Evolutionary conservation across 2,797 vertebrate species (phyloP), one percentile per base, ranked within the genome.

Genomic region (Sebastes oblongus): DNA sequence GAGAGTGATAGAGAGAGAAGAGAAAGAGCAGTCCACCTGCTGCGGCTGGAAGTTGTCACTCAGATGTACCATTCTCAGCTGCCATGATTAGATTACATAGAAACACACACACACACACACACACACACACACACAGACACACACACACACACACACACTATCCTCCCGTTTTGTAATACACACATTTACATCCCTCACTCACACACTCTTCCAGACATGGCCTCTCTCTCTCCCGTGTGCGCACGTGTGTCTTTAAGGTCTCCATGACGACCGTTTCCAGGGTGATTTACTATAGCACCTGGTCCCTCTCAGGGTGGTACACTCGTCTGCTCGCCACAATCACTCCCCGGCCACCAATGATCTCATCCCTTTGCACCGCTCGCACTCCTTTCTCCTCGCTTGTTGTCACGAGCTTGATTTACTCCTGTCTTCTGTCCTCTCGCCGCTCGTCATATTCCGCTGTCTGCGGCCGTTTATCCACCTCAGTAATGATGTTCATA

Each of bases 221-320:
- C 58, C 66, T 61, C 70, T 56, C 74, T 70, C 71, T 60, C 59
- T 72, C 73, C 65, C 2, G 14, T 25, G 76, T 50, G 64, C 42
- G 64, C 78, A 24, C 4, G 18, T 93, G 83, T 88, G 84, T 84
- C 93, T 93, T 93, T 93, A 92, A 94, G 91, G 92, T 94, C 87
- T 90, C 93, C 93, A 93, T 93, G 87, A 88, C 69, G 75, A 95
- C 92, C 7, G 93, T 94, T 92, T 91, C 93, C 93, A 95, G 80
- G 90, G 91, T 92, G 92, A 95, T 93, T 87, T 90, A 92, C 86
- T 75, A 88, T 78, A 93, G 90, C 94, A 93, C 93, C 93, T 94
- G 94, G 91, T 92, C 91, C 89, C 92, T 93, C 92, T 91, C 89
- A 83, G 91, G 93, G 93, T 93, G 94, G 92, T 89, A 84, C 81